These are phyloP conservation scores for Lerema accius DNA, from an alignment of 1,140 invertebrate genomes.

Conservation along the genomic window DNA sequence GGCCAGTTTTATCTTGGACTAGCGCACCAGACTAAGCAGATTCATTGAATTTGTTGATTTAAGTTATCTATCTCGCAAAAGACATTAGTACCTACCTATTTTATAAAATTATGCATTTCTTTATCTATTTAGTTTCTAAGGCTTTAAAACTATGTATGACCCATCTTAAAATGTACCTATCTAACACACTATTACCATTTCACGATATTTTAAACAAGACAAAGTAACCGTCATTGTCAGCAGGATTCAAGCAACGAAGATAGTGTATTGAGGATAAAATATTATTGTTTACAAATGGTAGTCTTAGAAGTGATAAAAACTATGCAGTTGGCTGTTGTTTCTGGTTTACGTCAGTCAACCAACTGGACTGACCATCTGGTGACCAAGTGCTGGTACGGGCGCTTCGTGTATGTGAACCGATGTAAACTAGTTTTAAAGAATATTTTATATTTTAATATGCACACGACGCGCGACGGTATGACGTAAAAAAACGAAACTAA, in stretches of 20 bases:
- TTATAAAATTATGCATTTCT: too few species aligned
- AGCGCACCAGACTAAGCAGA: neutral
- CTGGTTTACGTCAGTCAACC: conserved; percentile 43
- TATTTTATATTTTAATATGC: too few species aligned
- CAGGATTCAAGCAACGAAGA: neutral
- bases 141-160: too few species aligned
- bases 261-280: conserved; percentile 25
- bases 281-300: conserved; percentile 38
- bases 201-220: too few species aligned
- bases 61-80: neutral
- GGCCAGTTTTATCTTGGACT: conserved; percentile 19
- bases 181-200: too few species aligned
- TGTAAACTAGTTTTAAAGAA: neutral
- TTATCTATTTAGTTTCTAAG: too few species aligned
- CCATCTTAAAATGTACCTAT: too few species aligned
- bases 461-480: too few species aligned
- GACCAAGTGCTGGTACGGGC: conserved; percentile 54
- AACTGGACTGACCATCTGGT: conserved; percentile 67
- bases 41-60: neutral
- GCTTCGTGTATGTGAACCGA: neutral
- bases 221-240: too few species aligned
- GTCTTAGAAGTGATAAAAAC: conserved; percentile 45
- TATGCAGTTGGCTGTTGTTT: conserved; percentile 38
- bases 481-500: too few species aligned
- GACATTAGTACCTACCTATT: neutral